Percentiles rank a stretch among this genome's conserved stretches.
Evolutionary conservation across 2,797 vertebrate species (phyloP).

Genomic region (Crax fasciolata): DNA sequence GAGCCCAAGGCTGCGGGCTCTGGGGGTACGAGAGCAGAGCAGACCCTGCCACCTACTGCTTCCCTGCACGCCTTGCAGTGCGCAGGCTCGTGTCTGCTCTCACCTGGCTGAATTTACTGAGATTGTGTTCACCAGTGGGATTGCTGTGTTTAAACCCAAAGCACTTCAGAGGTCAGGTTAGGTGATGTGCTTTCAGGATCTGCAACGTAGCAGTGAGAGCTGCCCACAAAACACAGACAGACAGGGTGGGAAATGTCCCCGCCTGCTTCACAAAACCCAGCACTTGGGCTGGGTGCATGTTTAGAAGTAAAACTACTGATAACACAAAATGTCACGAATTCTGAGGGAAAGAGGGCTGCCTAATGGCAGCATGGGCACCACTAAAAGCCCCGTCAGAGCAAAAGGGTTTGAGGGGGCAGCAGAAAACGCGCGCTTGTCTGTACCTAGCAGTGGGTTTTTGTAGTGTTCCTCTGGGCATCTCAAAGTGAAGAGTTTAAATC

Average conservation of each 20-base stretch:
- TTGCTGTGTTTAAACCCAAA: neutral
- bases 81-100: rapidly evolving
- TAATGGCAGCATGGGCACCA: rapidly evolving
- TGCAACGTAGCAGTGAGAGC: neutral
- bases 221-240: too few relatives aligned
- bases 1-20: neutral
- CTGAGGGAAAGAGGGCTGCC: neutral
- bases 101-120: rapidly evolving
- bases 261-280: neutral
- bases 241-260: neutral
- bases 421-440: neutral
- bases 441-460: neutral
- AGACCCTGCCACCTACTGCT: slow-evolving; percentile 50
- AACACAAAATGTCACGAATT: neutral
- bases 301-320: neutral
- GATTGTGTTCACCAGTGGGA: rapidly evolving
- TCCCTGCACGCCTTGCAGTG: rapidly evolving
- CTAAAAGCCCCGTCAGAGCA: neutral
- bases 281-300: neutral
- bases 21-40: neutral
- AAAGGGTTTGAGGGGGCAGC: neutral
- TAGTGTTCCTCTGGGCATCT: neutral
- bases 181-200: neutral
- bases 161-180: too few relatives aligned
- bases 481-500: neutral